These are phyloP conservation scores for Mastacembelus armatus DNA, from an alignment of 2,797 vertebrate genomes.

Conservation along the genomic window DNA sequence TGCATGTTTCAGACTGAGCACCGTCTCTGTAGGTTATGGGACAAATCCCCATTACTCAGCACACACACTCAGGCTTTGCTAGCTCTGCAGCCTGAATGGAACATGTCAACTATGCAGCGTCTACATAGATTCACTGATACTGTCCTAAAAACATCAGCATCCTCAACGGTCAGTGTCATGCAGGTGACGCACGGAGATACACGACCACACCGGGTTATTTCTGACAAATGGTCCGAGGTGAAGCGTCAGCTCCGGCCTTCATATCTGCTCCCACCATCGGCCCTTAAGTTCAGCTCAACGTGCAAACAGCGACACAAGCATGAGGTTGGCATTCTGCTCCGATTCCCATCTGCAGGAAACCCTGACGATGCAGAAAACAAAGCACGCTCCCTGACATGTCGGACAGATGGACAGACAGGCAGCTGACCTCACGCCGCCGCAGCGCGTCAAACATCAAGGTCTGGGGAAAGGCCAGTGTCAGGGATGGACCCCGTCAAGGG, in stretches of 20 bases:
- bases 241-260: constrained; percentile 21
- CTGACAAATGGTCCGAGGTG: constrained; percentile 40
- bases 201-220: constrained; percentile 43
- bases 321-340: constrained; percentile 24
- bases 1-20: too few relatives aligned
- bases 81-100: too few relatives aligned
- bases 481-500: constrained; percentile 16
- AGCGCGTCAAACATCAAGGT: constrained; percentile 46
- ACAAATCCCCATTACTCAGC: too few relatives aligned
- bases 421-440: constrained; percentile 51
- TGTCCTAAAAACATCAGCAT: too few relatives aligned
- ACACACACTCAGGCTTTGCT: too few relatives aligned
- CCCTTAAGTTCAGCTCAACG: constrained; percentile 17
- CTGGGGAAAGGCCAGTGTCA: constrained; percentile 25
- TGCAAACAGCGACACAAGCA: constrained; percentile 1
- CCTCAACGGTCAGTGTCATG: too few relatives aligned
- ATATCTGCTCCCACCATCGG: too few relatives aligned
- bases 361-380: constrained; percentile 50
- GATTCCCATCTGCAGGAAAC: constrained; percentile 27
- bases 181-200: too few relatives aligned
- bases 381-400: constrained; percentile 57
- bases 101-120: too few relatives aligned
- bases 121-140: too few relatives aligned
- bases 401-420: constrained; percentile 66
- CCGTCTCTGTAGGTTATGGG: too few relatives aligned